These are phyloP conservation scores for Catocala nupta DNA, from an alignment of 2,888 invertebrate genomes.

Conservation along the genomic window DNA sequence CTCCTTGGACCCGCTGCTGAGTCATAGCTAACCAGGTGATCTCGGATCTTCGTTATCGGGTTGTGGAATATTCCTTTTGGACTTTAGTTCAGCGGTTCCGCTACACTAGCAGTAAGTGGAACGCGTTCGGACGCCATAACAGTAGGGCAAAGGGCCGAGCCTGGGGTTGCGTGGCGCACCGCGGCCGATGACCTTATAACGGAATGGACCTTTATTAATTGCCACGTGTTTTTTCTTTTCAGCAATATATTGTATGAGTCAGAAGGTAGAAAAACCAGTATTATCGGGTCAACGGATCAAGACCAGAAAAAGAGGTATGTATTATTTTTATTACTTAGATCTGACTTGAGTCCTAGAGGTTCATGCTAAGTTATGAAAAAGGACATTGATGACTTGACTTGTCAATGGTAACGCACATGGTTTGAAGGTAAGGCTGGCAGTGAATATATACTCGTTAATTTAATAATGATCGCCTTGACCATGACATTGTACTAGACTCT, in stretches of 20 bases:
- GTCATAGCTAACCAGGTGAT: slow-evolving; percentile 62
- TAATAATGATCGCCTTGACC: slow-evolving; percentile 55
- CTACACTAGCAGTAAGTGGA: slow-evolving; percentile 65
- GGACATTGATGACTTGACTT: slow-evolving; percentile 8
- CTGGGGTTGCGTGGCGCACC: slow-evolving; percentile 51
- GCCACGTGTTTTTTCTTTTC: slow-evolving; percentile 86
- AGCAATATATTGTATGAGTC: slow-evolving; percentile 99
- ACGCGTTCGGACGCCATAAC: slow-evolving; percentile 66
- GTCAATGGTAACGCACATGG: slow-evolving; percentile 1
- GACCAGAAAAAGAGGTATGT: slow-evolving; percentile 99
- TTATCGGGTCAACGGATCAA: slow-evolving; percentile 99
- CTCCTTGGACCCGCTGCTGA: slow-evolving; percentile 58
- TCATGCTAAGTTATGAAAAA: slow-evolving; percentile 19
- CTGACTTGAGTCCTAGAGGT: slow-evolving; percentile 22
- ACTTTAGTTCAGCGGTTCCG: slow-evolving; percentile 55
- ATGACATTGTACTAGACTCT: slow-evolving; percentile 37
- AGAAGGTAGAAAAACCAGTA: slow-evolving; percentile 99
- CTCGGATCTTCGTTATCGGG: slow-evolving; percentile 48
- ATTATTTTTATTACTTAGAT: slow-evolving; percentile 40
- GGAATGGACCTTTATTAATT: slow-evolving; percentile 67
- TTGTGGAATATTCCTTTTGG: slow-evolving; percentile 57
- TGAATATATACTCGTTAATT: slow-evolving; percentile 44
- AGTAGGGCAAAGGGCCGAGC: slow-evolving; percentile 57
- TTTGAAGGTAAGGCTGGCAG: background rate
- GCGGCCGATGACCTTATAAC: slow-evolving; percentile 81